Evolutionary conservation across 2,113 vertebrate species (phyloP).

Genomic region (Melierax canorus): DNA sequence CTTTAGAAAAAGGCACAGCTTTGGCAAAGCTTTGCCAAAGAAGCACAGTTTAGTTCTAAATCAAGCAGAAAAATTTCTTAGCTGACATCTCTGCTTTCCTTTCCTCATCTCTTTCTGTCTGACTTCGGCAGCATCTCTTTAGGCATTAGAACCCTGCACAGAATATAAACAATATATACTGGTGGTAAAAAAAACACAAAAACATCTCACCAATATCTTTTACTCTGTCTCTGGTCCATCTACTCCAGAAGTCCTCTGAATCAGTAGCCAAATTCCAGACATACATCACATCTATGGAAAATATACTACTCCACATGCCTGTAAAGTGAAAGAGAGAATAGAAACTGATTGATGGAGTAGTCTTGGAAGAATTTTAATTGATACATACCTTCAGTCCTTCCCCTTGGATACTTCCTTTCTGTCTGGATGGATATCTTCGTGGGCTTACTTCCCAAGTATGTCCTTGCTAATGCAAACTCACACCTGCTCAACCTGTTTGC

Average conservation of each 20-base stretch:
- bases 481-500: neutral
- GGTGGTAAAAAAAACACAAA: neutral
- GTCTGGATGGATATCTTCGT: neutral
- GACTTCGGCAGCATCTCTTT: neutral
- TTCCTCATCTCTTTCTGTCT: neutral
- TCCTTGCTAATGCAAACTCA: neutral
- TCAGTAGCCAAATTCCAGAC: conserved; percentile 73
- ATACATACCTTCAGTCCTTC: neutral
- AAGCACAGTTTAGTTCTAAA: neutral
- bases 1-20: neutral
- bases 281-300: conserved; percentile 78
- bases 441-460: neutral
- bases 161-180: neutral
- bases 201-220: conserved; percentile 73
- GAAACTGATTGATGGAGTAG: neutral
- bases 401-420: neutral
- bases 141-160: neutral
- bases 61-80: neutral
- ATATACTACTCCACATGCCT: conserved; percentile 84
- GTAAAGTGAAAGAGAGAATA: neutral
- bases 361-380: conserved; percentile 29
- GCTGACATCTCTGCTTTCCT: neutral
- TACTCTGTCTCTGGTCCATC: conserved; percentile 75
- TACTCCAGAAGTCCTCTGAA: conserved; percentile 77
- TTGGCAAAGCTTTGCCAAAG: neutral